phyloP scores from a whole-genome alignment of 2,888 invertebrate species.

The Listrodromus nycthemerus region DNA sequence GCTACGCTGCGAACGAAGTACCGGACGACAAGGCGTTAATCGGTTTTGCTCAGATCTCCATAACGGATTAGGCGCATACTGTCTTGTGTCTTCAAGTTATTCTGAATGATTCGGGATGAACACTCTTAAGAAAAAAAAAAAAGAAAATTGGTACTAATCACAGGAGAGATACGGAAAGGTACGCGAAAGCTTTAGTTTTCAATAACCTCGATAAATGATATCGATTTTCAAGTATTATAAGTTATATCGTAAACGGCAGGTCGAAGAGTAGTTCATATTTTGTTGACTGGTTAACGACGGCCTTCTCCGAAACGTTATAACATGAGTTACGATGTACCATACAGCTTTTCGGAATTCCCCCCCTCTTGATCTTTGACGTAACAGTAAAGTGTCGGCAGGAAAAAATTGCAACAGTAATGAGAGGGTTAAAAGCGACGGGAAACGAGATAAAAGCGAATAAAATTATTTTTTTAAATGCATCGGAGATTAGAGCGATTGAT shows the following conservation, averaged over 20 bases:
- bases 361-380: constrained; percentile 48
- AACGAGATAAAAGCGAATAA: constrained; percentile 12
- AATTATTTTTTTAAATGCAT: constrained; percentile 49
- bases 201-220: constrained; percentile 59
- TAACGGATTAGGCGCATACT: constrained; percentile 89
- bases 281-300: constrained; percentile 34
- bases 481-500: constrained; percentile 60
- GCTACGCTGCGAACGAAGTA: constrained; percentile 90
- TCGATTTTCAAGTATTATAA: constrained; percentile 67
- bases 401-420: constrained; percentile 40
- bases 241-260: constrained; percentile 37
- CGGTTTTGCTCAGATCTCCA: constrained; percentile 98
- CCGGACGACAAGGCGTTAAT: constrained; percentile 97
- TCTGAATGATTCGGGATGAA: constrained; percentile 70
- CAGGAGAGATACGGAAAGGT: constrained; percentile 50
- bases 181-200: constrained; percentile 60
- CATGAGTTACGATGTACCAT: constrained; percentile 34
- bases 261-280: constrained; percentile 28
- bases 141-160: constrained; percentile 61
- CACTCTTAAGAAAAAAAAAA: constrained; percentile 64
- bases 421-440: constrained; percentile 39
- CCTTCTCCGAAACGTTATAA: constrained; percentile 31
- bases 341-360: constrained; percentile 69
- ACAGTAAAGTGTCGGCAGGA: constrained; percentile 42
- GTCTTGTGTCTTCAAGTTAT: constrained; percentile 58